These are phyloP conservation scores for Alitta virens DNA, from an alignment of 2,888 invertebrate species.

Conservation along the genomic window DNA sequence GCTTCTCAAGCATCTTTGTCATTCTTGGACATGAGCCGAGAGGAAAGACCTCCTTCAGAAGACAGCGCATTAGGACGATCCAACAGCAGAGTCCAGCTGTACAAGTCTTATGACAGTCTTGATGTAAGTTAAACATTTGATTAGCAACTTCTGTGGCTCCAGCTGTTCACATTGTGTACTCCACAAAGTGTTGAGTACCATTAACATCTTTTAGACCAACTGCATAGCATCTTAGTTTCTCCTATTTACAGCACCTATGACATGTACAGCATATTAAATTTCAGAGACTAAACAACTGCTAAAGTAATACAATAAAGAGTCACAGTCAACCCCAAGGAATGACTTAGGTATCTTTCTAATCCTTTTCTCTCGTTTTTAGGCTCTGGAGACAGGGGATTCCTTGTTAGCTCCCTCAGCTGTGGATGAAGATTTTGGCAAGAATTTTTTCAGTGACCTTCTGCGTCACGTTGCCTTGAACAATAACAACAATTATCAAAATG, in stretches of 20 bases:
- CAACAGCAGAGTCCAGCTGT: slow-evolving; percentile 18
- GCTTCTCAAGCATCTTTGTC: slow-evolving; percentile 33
- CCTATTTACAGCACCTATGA: too few relatives aligned
- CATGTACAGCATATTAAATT: too few relatives aligned
- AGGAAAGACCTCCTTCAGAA: slow-evolving; percentile 17
- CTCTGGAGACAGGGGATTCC: slow-evolving; percentile 18
- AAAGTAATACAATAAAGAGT: too few relatives aligned
- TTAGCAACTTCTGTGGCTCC: too few relatives aligned
- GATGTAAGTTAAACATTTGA: slow-evolving; percentile 23
- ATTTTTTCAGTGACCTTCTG: slow-evolving; percentile 27
- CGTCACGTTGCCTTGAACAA: slow-evolving; percentile 18
- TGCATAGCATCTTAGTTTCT: too few relatives aligned
- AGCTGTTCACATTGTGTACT: too few relatives aligned
- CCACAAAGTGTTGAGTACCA: too few relatives aligned
- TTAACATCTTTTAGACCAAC: too few relatives aligned
- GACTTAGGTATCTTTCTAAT: too few relatives aligned
- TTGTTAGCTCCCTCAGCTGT: slow-evolving; percentile 1
- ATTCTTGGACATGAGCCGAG: slow-evolving; percentile 19
- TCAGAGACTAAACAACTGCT: too few relatives aligned
- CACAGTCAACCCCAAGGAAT: too few relatives aligned
- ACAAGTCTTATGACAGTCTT: slow-evolving; percentile 30
- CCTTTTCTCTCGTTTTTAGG: not conserved
- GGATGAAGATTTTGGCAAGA: slow-evolving; percentile 22
- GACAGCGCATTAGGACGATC: not conserved
- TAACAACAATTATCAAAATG: not conserved